Evolutionary conservation across 2,797 vertebrate genomes (phyloP).

Genomic region (Sebastes alutus): DNA sequence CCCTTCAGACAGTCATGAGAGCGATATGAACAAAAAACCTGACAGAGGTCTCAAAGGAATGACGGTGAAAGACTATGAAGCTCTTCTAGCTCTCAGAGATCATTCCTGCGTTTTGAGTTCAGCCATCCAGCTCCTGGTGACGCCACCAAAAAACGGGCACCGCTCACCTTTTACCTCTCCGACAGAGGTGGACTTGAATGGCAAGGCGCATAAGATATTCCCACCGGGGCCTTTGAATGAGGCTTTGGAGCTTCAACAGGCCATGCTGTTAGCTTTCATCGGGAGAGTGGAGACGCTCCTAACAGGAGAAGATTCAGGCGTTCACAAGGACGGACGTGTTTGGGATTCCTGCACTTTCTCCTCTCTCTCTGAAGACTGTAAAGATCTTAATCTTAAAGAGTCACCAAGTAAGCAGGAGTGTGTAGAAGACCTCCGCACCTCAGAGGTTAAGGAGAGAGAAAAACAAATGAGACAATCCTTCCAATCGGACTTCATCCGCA

Average conservation of each 20-base stretch:
- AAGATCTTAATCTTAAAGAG: not conserved
- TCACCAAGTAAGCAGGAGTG: constrained; percentile 33
- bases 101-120: constrained; percentile 89
- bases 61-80: constrained; percentile 82
- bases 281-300: constrained; percentile 84
- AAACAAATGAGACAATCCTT: constrained; percentile 28
- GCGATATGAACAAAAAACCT: constrained; percentile 5
- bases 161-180: constrained; percentile 64
- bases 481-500: constrained; percentile 22
- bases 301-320: constrained; percentile 17
- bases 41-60: constrained; percentile 51
- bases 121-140: constrained; percentile 88
- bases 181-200: constrained; percentile 37
- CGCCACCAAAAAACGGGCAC: constrained; percentile 83
- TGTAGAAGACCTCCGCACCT: constrained; percentile 43
- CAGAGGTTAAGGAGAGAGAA: constrained; percentile 47
- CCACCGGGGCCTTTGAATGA: constrained; percentile 79
- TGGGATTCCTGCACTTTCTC: constrained; percentile 63
- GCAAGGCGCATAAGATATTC: constrained; percentile 66
- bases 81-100: constrained; percentile 87
- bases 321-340: constrained; percentile 71
- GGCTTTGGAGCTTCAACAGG: constrained; percentile 88
- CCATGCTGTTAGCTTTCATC: constrained; percentile 86
- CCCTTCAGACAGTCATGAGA: constrained; percentile 34
- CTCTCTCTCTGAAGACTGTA: constrained; percentile 21